Conservation (phyloP, 2,888 invertebrate species). For the Drosophila setosimentum region DNA sequence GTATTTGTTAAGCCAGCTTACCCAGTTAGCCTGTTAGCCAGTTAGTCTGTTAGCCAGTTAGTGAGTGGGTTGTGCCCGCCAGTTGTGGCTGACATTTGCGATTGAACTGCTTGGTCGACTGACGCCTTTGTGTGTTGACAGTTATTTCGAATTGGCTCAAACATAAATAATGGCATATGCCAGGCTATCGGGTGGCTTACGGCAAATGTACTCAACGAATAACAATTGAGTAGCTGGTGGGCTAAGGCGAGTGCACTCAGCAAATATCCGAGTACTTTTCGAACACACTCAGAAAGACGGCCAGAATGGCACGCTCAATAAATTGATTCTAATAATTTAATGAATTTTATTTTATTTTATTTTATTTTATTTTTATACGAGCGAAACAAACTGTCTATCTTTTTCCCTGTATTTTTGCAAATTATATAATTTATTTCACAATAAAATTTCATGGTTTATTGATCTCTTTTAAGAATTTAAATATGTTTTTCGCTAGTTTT, state of each 20-base stretch:
- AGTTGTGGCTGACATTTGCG: constrained; percentile 56
- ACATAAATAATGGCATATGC: constrained; percentile 1
- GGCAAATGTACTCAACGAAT: neutral
- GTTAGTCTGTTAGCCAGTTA: constrained; percentile 8
- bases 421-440: neutral
- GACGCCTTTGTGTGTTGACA: constrained; percentile 30
- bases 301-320: neutral
- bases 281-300: neutral
- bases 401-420: neutral
- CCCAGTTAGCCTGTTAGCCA: constrained; percentile 4
- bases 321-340: neutral
- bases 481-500: neutral
- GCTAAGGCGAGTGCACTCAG: neutral
- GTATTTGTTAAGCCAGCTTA: constrained; percentile 9
- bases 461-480: neutral
- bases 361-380: too few species aligned
- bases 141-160: constrained; percentile 1
- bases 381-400: too few species aligned
- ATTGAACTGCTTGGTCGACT: constrained; percentile 22
- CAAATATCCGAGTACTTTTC: neutral
- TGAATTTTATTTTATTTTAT: neutral
- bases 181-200: neutral
- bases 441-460: neutral
- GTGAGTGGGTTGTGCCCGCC: constrained; percentile 50
- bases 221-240: neutral